Evolutionary conservation across 2,113 vertebrate genomes (phyloP).

Genomic region (Phocoena phocoena): DNA sequence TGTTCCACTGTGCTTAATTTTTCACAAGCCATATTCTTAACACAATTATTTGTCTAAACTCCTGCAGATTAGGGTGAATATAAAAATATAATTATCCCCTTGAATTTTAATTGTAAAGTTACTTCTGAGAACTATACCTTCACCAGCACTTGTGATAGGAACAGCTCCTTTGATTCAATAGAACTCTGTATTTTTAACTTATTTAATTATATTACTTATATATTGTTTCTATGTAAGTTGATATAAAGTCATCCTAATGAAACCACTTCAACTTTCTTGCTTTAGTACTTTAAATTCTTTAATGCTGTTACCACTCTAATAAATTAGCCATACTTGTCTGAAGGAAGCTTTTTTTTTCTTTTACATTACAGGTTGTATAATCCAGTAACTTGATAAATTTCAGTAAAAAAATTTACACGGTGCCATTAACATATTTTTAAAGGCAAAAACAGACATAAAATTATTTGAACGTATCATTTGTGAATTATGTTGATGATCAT

Average conservation of each 20-base stretch:
- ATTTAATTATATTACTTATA: neutral
- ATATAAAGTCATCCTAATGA: neutral
- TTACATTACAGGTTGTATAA: neutral
- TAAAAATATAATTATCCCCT: constrained; percentile 22
- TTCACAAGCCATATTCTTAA: neutral
- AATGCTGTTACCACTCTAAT: neutral
- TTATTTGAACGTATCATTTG: neutral
- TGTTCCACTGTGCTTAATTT: neutral
- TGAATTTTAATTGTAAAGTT: neutral
- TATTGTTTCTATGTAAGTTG: neutral
- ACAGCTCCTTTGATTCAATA: neutral
- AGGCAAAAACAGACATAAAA: neutral
- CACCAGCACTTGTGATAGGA: neutral
- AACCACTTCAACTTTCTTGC: neutral
- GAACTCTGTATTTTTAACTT: neutral
- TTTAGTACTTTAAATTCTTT: neutral
- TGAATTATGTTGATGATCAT: neutral
- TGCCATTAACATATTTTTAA: neutral
- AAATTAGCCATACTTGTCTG: neutral
- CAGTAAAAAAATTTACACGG: neutral
- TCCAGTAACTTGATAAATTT: neutral
- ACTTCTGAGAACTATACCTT: neutral
- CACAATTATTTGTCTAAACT: neutral
- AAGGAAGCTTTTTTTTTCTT: neutral
- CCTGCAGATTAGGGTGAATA: neutral